These are phyloP conservation scores for Chymomyza caudatula DNA, from an alignment of 2,888 invertebrate species.

Conservation along the genomic window DNA sequence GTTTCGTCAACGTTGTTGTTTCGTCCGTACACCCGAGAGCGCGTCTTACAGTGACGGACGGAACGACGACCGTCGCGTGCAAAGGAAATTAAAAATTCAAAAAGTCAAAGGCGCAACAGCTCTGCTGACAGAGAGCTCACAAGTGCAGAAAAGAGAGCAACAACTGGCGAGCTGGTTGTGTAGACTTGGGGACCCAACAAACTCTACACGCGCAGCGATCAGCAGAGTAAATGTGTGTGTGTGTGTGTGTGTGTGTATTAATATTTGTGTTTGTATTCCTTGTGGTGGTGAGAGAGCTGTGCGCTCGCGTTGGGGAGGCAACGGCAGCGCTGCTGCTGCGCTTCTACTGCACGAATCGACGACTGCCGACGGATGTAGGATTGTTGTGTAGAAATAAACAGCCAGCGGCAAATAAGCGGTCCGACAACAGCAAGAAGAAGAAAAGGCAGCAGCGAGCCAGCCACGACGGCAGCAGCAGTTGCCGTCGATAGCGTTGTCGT, in stretches of 20 bases:
- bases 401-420: slow-evolving; percentile 30
- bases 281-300: slow-evolving; percentile 43
- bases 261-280: slow-evolving; percentile 48
- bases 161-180: slow-evolving; percentile 23
- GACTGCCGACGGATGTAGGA: slow-evolving; percentile 65
- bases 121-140: slow-evolving; percentile 20
- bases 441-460: slow-evolving; percentile 30
- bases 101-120: slow-evolving; percentile 68
- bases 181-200: slow-evolving; percentile 57
- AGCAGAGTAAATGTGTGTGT: background rate
- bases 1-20: slow-evolving; percentile 62
- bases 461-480: slow-evolving; percentile 26
- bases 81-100: slow-evolving; percentile 72
- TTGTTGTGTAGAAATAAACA: slow-evolving; percentile 45
- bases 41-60: too few relatives aligned
- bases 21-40: slow-evolving; percentile 46
- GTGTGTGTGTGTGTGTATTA: background rate
- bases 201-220: slow-evolving; percentile 20
- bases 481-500: slow-evolving; percentile 49
- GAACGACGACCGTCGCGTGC: slow-evolving; percentile 57
- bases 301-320: slow-evolving; percentile 31
- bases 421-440: slow-evolving; percentile 45
- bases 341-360: slow-evolving; percentile 7
- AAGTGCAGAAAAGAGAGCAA: slow-evolving; percentile 36
- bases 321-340: slow-evolving; percentile 28